phyloP scores from a whole-genome alignment of 2,888 invertebrate genomes.

The Torymus auratus region DNA sequence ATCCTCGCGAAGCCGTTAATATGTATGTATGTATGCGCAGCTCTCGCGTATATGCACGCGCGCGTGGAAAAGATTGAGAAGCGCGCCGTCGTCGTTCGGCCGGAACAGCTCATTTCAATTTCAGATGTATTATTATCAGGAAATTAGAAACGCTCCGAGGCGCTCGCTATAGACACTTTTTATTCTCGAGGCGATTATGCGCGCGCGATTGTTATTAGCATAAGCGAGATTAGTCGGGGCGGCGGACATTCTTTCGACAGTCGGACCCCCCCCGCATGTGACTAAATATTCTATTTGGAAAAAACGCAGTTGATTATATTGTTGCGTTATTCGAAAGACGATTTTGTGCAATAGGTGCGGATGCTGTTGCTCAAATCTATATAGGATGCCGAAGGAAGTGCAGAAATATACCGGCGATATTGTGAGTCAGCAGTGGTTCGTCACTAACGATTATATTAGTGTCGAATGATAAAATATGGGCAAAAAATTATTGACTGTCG shows the following conservation, averaged over 20 bases:
- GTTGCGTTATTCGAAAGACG: not conserved
- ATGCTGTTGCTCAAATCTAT: too few relatives aligned
- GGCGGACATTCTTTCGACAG: not conserved
- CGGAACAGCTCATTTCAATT: slow-evolving; percentile 43
- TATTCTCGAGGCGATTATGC: slow-evolving; percentile 7
- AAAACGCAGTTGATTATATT: slow-evolving; percentile 1
- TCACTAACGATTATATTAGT: too few relatives aligned
- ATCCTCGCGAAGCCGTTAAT: not conserved
- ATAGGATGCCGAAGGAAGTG: too few relatives aligned
- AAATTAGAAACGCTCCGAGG: slow-evolving; percentile 22
- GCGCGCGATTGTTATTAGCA: slow-evolving; percentile 23
- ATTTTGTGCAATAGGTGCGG: slow-evolving; percentile 21
- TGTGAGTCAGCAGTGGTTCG: too few relatives aligned
- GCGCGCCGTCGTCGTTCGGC: slow-evolving; percentile 2
- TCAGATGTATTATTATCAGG: slow-evolving; percentile 48
- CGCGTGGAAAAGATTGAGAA: slow-evolving; percentile 7
- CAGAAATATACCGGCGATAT: too few relatives aligned
- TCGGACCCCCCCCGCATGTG: too few relatives aligned
- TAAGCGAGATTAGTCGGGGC: slow-evolving; percentile 17
- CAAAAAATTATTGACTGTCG: too few relatives aligned
- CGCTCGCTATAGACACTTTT: not conserved
- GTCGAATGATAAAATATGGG: too few relatives aligned
- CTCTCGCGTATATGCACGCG: not conserved
- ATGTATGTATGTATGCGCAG: not conserved
- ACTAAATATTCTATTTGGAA: not conserved